Percentiles rank a stretch among this genome's conserved stretches.
Evolutionary conservation across 53 echinoderm and acorn worm genomes (phyloP).

Genomic region (Henricia sp.): DNA sequence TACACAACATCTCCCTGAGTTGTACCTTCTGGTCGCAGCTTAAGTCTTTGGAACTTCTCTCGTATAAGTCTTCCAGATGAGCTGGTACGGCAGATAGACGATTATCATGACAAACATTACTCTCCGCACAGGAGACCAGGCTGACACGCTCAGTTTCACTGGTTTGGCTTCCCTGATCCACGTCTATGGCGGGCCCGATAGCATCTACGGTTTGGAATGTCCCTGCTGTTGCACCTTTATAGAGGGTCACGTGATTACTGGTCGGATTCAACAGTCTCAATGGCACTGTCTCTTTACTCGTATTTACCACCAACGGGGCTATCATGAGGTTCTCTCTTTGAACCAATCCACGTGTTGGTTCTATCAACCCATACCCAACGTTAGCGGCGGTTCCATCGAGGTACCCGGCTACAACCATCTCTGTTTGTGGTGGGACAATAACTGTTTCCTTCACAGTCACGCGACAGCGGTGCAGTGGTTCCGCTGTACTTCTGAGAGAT

Average conservation of each 20-base stretch:
- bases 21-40: background rate
- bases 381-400: background rate
- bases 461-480: background rate
- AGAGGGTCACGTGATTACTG: constrained; percentile 18
- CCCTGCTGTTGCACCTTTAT: constrained; percentile 32
- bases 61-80: background rate
- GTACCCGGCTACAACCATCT: background rate
- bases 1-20: background rate
- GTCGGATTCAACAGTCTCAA: constrained; percentile 29
- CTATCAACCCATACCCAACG: background rate
- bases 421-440: background rate
- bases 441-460: constrained; percentile 13
- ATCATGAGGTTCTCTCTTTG: background rate
- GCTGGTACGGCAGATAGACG: background rate
- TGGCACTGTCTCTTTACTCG: constrained; percentile 5
- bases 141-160: background rate
- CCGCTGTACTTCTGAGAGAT: constrained; percentile 10
- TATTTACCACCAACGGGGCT: background rate
- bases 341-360: background rate
- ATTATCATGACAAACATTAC: background rate
- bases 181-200: background rate
- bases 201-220: constrained; percentile 35
- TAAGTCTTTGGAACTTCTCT: background rate
- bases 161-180: no score
- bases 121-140: background rate